Percentiles rank a stretch among this genome's conserved stretches.
These are phyloP conservation scores for Sakesphorus luctuosus DNA, from an alignment of 2,113 vertebrate genomes.

Conservation along the genomic window DNA sequence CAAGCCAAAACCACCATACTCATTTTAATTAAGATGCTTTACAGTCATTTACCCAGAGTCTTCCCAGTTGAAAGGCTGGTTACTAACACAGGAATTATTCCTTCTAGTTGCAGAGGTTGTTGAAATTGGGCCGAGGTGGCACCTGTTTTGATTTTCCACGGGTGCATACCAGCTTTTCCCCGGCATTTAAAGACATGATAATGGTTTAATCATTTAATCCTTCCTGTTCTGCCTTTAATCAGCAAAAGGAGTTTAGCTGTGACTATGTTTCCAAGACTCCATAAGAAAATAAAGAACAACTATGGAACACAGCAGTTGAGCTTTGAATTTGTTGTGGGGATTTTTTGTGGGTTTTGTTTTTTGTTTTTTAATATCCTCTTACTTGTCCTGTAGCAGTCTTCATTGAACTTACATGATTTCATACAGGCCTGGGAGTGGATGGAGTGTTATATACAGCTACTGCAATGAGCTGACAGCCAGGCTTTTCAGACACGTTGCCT, in stretches of 20 bases:
- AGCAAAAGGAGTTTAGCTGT: not conserved
- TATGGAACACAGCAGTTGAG: not conserved
- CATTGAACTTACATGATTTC: constrained; percentile 47
- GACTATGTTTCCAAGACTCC: constrained; percentile 25
- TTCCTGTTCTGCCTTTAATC: constrained; percentile 71
- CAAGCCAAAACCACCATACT: constrained; percentile 36
- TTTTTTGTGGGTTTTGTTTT: not conserved
- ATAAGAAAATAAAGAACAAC: not conserved
- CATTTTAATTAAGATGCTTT: constrained; percentile 73
- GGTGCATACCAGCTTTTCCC: constrained; percentile 56
- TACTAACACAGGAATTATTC: constrained; percentile 58
- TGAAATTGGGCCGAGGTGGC: constrained; percentile 59
- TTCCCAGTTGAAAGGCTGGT: constrained; percentile 70
- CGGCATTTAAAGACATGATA: constrained; percentile 65
- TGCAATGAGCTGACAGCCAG: constrained; percentile 57
- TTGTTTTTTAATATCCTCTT: not conserved
- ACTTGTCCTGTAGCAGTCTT: constrained; percentile 35
- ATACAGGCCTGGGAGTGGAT: constrained; percentile 1
- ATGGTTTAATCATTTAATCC: constrained; percentile 77
- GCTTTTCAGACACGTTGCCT: constrained; percentile 31
- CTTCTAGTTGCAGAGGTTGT: constrained; percentile 3
- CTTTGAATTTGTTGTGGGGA: rapidly evolving
- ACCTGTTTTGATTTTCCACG: constrained; percentile 78
- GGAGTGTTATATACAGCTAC: constrained; percentile 28
- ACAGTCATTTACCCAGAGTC: constrained; percentile 66